Base-by-base conservation (phyloP, 2,797 vertebrate species). In the Etheostoma perlongum region DNA sequence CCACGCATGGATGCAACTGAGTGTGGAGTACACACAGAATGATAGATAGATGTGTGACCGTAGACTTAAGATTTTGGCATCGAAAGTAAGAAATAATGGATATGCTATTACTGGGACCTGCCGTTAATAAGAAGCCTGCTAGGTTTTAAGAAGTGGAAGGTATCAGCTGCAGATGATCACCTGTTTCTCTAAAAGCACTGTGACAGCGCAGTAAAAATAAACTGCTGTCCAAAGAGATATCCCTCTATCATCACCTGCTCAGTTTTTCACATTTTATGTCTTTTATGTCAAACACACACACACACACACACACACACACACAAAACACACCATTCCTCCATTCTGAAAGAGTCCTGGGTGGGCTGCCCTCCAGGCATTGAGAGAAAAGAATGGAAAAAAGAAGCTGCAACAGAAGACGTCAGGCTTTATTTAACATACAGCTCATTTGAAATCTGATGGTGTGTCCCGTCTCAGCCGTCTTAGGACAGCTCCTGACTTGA, bases 401-500 rank as follows among this genome's bases (percentile, higher is more conserved):
- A 86, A 85, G 78, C 87, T 53, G 72, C 88, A 86, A 90, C 85
- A 86, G 84, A 93, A 89, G 85, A 89, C 65, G 85, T 81, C 85
- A 85, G 82, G 78, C 82, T 91, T 91, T 91, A 91, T 92, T 94
- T 94, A 89, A 92, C 89, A 89, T 89, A 86, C 81, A 82, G 90
- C 92, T 95, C 91, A 95, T 94, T 94, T 89, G 92, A 92, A 94
- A 94, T 94, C 94, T 87, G 86, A 74, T 88, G 85, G 92, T 88
- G 93, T 94, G 79, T 87, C 74, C 78, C 79, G 81, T 90, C 86
- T 89, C 87, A 91, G 88, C 83, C 82, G 49, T 92, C 90, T 93
- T 85, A 87, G 89, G 91, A 91, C 89, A 89, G 90, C 89, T 89
- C 85, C 91, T 62, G 77, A 92, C 85, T 92, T 92, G 87, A 92